phyloP scores from a whole-genome alignment of 2,797 vertebrate genomes.

The Loris lydekkerianus region DNA sequence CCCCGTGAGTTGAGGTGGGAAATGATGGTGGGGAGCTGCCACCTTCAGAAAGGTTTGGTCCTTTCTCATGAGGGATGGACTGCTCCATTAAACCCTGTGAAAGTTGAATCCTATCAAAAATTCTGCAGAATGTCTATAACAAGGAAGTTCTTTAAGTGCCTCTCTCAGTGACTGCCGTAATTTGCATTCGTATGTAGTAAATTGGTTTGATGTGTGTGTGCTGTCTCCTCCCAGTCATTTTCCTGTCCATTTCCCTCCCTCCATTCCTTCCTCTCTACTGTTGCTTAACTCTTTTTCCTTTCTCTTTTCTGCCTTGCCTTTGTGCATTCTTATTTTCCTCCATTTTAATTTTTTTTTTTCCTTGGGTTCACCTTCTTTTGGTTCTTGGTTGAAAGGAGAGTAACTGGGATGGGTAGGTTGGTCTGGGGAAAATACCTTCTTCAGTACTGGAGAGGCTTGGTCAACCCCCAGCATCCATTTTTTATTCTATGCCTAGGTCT shows the following conservation, averaged over 20 bases:
- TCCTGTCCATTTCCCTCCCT: neutral
- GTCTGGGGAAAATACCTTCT: neutral
- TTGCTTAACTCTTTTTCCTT: neutral
- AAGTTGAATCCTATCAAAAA: neutral
- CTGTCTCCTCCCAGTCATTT: too few relatives aligned
- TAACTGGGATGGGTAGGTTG: neutral
- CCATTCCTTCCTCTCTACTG: neutral
- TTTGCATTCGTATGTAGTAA: neutral
- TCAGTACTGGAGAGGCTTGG: neutral
- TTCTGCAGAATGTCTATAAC: neutral
- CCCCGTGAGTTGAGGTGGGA: conserved; percentile 86
- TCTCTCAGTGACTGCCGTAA: neutral
- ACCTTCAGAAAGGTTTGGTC: too few relatives aligned
- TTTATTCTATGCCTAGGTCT: conserved; percentile 85
- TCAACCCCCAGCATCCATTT: neutral
- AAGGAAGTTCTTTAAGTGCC: neutral
- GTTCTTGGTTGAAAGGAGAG: neutral
- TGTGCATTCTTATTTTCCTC: neutral
- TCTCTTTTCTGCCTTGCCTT: neutral
- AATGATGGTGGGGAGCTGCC: neutral
- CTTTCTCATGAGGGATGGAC: neutral
- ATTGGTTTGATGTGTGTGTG: neutral
- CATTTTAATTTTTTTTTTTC: neutral
- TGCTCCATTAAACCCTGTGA: neutral
- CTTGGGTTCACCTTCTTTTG: neutral